Conservation (phyloP, 37 sponge, comb jelly and placozoan genomes). For the Ianthella basta region DNA sequence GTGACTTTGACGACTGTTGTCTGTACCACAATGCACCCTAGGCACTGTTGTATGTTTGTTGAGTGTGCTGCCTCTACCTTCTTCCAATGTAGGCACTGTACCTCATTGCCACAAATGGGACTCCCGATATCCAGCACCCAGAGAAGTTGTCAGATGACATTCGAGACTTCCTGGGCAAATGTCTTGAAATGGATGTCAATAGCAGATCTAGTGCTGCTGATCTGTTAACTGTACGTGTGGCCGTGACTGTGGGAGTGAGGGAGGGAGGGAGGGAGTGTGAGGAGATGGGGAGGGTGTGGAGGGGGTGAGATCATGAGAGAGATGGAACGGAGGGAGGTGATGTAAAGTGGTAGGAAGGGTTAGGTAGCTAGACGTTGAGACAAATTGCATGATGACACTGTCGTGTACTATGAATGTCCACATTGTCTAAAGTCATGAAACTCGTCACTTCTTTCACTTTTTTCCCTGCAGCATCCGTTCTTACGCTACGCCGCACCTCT, state of each 20-base stretch:
- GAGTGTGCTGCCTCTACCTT: too few relatives aligned
- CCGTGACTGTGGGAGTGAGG: neutral
- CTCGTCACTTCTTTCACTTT: too few relatives aligned
- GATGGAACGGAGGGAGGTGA: neutral
- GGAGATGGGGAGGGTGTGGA: neutral
- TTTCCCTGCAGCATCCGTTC: slow-evolving; percentile 88
- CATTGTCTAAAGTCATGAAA: too few relatives aligned
- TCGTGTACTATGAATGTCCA: too few relatives aligned
- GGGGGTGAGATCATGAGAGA: neutral
- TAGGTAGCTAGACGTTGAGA: too few relatives aligned
- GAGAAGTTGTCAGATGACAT: slow-evolving; percentile 89
- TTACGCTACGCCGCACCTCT: slow-evolving; percentile 91
- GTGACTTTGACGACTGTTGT: neutral
- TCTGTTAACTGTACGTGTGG: neutral
- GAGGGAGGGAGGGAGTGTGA: neutral
- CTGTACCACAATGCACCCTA: neutral
- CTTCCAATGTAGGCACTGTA: slow-evolving; percentile 85
- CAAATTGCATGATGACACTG: too few relatives aligned
- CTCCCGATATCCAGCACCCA: slow-evolving; percentile 96
- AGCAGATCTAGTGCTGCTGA: slow-evolving; percentile 82
- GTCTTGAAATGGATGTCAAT: slow-evolving; percentile 95
- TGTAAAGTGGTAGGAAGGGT: neutral
- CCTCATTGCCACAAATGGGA: slow-evolving; percentile 98
- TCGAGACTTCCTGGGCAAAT: slow-evolving; percentile 86
- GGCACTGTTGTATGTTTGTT: neutral